Conservation (phyloP, 2,797 vertebrate species). For the Spinus pinus region DNA sequence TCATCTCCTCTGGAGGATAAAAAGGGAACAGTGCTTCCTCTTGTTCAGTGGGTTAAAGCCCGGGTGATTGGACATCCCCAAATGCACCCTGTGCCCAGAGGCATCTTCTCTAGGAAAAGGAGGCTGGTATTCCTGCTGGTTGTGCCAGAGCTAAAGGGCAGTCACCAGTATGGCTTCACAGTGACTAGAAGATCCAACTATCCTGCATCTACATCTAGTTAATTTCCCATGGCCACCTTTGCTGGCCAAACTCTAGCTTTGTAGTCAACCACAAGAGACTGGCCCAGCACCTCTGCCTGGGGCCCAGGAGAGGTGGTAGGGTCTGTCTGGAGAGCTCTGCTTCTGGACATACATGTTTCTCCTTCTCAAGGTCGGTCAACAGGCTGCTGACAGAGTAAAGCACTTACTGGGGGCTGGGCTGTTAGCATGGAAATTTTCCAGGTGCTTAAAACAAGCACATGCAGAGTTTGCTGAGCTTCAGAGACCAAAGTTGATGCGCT, state of each 20-base stretch:
- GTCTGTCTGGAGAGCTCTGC: neutral
- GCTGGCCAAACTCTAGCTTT: neutral
- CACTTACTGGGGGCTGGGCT: neutral
- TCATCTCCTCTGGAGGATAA: neutral
- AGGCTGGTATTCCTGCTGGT: neutral
- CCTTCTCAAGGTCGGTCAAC: neutral
- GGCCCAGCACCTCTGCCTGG: accelerated
- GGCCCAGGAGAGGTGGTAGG: too few species aligned
- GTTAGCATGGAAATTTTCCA: neutral
- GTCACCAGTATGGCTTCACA: neutral
- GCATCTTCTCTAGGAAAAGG: neutral
- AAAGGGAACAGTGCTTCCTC: neutral
- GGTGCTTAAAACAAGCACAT: neutral
- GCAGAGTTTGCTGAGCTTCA: neutral
- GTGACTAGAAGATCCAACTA: neutral
- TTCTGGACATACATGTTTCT: neutral
- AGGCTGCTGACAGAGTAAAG: neutral
- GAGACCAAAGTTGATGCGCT: neutral
- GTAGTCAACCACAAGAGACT: neutral
- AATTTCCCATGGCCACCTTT: neutral
- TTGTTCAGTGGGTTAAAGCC: neutral
- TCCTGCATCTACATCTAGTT: neutral
- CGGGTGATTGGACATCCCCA: neutral
- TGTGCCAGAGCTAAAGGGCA: neutral
- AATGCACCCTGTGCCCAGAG: neutral